Base-by-base conservation (phyloP, 1,140 invertebrate species). In the Homarus americanus region DNA sequence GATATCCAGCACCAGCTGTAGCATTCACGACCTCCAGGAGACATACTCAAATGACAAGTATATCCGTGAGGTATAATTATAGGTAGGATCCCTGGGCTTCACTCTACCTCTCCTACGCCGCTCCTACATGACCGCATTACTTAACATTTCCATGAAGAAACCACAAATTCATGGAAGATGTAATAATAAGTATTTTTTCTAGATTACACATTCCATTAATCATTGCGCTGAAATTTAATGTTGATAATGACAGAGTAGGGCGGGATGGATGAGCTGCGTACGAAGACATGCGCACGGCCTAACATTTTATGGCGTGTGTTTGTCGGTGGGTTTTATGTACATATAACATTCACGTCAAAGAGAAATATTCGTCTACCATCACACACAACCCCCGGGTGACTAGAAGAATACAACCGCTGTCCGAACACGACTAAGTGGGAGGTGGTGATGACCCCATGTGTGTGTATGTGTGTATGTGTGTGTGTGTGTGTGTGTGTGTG, bases 121-220 rank as follows among this genome's bases (percentile, higher is more conserved):
- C 49, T 24, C 49, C n/a, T 10, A 28, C 41, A 53, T 28, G 49
- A 78, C 49, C 85, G 73, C 85, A 80, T 87, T 80, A 69, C 58
- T 41, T 49, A 34, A 7, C 75, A 89, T 89, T 89, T 82, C 87
- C 87, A 89, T 89, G 79, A 75, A 89, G 87, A 82, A 72, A 89
- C 87, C 79, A 89, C 87, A 89, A 82, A 89, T 89, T 82, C 87
- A 89, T 89, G 87, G 78, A 82, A 89, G 87, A 89, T 58, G 87
- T 82, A 89, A 89, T 89, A 89, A 89, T 82, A 82, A 89, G 78
- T 88, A 88, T 89, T 89, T 89, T 89, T 89, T 89, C 79, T 89
- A 89, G 87, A 89, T 89, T 89, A 89, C 79, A 89, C 79, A 89
- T 89, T 89, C 78, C 87, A 89, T 89, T 89, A 89, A 89, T 89